These are phyloP conservation scores for Listronotus bonariensis DNA, from an alignment of 1,140 invertebrate species.

Conservation along the genomic window DNA sequence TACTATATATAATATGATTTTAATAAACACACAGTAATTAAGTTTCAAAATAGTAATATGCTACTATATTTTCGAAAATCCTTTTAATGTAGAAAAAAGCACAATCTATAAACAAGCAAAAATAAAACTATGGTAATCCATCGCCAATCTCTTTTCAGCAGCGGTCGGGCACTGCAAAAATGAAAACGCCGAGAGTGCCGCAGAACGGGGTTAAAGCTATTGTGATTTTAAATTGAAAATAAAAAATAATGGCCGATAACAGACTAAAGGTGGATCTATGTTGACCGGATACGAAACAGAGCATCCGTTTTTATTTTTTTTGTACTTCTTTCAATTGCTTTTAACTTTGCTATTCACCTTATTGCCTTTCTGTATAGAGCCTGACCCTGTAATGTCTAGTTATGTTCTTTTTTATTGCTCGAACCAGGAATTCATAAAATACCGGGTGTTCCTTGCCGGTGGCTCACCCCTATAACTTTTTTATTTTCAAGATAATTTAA, in stretches of 20 bases:
- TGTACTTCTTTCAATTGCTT: constrained; percentile 2
- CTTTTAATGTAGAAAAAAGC: no score
- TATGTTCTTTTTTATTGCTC: no score
- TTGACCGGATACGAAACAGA: constrained; percentile 14
- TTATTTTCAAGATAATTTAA: no score
- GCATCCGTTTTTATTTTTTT: constrained; percentile 18
- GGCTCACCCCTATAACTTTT: no score
- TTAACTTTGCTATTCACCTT: constrained; percentile 10
- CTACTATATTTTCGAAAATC: no score
- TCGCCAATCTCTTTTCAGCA: constrained; percentile 8
- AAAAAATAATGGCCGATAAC: constrained; percentile 32
- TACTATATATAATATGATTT: no score
- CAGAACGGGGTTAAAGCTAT: constrained; percentile 17
- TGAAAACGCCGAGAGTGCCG: constrained; percentile 16
- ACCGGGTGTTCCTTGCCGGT: no score
- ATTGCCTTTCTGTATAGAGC: background rate
- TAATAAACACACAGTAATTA: no score
- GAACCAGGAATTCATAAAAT: no score
- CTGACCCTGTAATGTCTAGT: no score
- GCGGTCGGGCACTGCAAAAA: constrained; percentile 15
- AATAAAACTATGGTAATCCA: constrained; percentile 1
- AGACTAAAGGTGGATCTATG: constrained; percentile 20
- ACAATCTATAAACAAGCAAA: no score
- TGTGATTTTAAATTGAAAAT: constrained; percentile 34
- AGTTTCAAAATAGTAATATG: no score